A percentile compares a stretch with the other conserved stretches of the same genome.
Evolutionary conservation across 2,888 invertebrate genomes (phyloP).

Genomic region (Anticlea derivata): DNA sequence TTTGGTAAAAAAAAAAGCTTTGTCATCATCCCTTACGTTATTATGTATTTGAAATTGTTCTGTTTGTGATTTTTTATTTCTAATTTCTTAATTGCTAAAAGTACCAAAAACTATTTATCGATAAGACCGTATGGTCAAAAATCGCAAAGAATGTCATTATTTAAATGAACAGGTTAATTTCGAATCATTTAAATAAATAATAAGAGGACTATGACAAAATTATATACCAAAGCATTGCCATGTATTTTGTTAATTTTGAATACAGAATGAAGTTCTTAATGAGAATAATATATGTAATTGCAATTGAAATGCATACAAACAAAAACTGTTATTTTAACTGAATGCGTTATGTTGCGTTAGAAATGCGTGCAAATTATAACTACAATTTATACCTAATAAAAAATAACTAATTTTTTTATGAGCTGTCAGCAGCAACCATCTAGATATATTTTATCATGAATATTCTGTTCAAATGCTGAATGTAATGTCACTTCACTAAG

Average conservation of each 20-base stretch:
- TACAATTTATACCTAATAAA: neutral
- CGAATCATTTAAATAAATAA: conserved; percentile 4
- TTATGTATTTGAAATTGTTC: conserved; percentile 29
- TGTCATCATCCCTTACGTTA: conserved; percentile 30
- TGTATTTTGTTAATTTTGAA: too few species aligned
- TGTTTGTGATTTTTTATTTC: conserved; percentile 33
- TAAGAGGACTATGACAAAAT: conserved; percentile 15
- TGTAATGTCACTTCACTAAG: too few species aligned
- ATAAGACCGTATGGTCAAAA: conserved; percentile 15
- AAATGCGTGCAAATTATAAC: neutral
- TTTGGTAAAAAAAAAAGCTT: conserved; percentile 36
- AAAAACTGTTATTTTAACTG: neutral
- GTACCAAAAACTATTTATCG: conserved; percentile 34
- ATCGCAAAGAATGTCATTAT: conserved; percentile 4
- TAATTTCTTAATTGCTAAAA: conserved; percentile 37
- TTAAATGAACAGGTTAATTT: conserved; percentile 1
- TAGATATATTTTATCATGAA: too few species aligned
- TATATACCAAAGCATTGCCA: conserved; percentile 3
- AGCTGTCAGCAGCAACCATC: neutral
- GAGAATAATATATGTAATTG: neutral
- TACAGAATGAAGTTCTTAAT: neutral
- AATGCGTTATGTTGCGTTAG: neutral
- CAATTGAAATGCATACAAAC: conserved; percentile 8
- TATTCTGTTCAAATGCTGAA: too few species aligned
- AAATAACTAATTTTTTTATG: too few species aligned